Evolutionary conservation across 1,140 invertebrate genomes (phyloP).

Genomic region (Drosophila biarmipes): DNA sequence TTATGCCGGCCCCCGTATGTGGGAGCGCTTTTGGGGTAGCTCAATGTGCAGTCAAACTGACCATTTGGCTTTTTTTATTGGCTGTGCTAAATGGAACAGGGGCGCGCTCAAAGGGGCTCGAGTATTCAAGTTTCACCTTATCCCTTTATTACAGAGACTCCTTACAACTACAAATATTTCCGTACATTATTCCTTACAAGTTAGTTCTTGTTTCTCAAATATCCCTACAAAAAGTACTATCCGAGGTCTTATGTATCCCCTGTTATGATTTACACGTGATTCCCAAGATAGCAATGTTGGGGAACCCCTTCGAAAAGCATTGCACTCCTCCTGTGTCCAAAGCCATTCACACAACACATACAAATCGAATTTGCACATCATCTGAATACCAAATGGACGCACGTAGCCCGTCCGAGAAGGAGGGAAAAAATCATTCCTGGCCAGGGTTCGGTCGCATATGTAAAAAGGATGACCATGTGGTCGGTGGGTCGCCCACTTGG

Average conservation of each 20-base stretch:
- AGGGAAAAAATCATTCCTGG: constrained; percentile 43
- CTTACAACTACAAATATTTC: too few species aligned
- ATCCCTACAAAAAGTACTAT: too few species aligned
- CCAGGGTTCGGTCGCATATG: constrained; percentile 45
- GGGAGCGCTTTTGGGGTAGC: constrained; percentile 55
- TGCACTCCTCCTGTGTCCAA: constrained; percentile 13
- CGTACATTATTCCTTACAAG: too few species aligned
- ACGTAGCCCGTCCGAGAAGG: constrained; percentile 61
- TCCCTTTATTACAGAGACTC: too few species aligned
- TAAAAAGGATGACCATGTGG: constrained; percentile 68
- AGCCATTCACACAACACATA: constrained; percentile 67
- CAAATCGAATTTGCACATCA: constrained; percentile 84
- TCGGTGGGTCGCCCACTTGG: constrained; percentile 61
- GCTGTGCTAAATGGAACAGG: constrained; percentile 59
- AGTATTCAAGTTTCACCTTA: too few species aligned
- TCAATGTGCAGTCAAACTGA: constrained; percentile 75
- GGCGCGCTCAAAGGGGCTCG: constrained; percentile 10
- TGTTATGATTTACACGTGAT: too few species aligned
- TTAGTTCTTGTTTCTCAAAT: too few species aligned
- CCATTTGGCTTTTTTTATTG: constrained; percentile 83
- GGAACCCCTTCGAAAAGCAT: background rate
- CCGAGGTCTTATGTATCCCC: too few species aligned
- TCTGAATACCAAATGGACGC: constrained; percentile 84
- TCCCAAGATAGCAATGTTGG: too few species aligned
- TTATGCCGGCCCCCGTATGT: constrained; percentile 72